A percentile compares a stretch with the other conserved stretches of the same genome.
Conservation (phyloP, 2,797 vertebrate genomes). For the Characodon lateralis region DNA sequence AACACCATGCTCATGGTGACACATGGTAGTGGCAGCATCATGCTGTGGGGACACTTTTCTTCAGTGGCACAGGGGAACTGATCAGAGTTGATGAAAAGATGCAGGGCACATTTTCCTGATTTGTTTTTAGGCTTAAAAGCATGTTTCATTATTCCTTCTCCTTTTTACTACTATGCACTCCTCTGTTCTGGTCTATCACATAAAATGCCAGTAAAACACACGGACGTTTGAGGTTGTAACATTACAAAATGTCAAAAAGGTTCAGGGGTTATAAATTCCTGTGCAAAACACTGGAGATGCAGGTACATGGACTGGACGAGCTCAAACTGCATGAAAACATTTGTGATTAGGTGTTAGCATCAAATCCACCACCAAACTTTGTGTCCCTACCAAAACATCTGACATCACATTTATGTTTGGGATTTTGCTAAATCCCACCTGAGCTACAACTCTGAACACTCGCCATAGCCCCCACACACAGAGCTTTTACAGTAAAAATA, state of each 20-base stretch:
- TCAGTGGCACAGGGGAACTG: background rate
- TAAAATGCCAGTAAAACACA: background rate
- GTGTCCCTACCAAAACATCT: conserved; percentile 6
- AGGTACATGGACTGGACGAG: background rate
- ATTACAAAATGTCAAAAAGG: background rate
- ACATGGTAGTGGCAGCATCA: too few relatives aligned
- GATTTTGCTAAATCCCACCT: conserved; percentile 9
- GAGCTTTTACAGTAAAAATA: conserved; percentile 33
- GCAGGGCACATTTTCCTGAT: too few relatives aligned
- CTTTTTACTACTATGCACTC: background rate
- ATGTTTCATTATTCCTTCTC: background rate
- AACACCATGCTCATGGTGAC: too few relatives aligned
- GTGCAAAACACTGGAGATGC: too few relatives aligned
- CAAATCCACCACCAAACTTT: background rate
- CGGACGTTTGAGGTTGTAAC: background rate
- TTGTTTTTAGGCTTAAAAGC: too few relatives aligned
- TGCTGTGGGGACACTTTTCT: background rate
- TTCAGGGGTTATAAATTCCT: background rate
- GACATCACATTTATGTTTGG: conserved; percentile 4
- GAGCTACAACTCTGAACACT: background rate
- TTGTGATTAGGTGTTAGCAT: background rate
- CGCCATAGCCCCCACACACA: conserved; percentile 4
- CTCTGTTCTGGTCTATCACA: background rate
- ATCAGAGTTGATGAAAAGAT: too few relatives aligned
- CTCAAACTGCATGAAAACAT: too few relatives aligned